A percentile compares a stretch with the other conserved stretches of the same genome.
Evolutionary conservation across 2,797 vertebrate species (phyloP).

Genomic region (Chloroceryle inda): DNA sequence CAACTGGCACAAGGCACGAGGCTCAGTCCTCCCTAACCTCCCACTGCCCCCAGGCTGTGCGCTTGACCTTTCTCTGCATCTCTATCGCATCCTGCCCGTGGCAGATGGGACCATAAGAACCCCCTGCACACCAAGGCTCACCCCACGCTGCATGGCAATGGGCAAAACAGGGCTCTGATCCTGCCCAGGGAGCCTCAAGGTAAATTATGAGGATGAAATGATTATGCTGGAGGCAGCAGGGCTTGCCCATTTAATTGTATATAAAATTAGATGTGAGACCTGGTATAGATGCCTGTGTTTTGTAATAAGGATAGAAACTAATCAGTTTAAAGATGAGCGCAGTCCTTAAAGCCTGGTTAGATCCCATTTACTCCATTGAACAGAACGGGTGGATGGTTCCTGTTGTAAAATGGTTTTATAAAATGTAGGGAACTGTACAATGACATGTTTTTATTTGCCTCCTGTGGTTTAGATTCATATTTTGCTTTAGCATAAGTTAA

Average conservation of each 20-base stretch:
- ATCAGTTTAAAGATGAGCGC: constrained; percentile 38
- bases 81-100: accelerated
- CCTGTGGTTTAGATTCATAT: constrained; percentile 74
- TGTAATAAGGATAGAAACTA: constrained; percentile 48
- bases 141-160: accelerated
- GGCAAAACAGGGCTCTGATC: background rate
- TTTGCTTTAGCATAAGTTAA: constrained; percentile 68
- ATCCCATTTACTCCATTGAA: constrained; percentile 58
- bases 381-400: constrained; percentile 45
- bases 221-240: constrained; percentile 6
- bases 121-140: background rate
- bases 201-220: background rate
- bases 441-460: constrained; percentile 66
- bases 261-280: constrained; percentile 35
- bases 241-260: constrained; percentile 20
- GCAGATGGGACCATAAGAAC: background rate
- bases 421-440: constrained; percentile 68
- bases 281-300: constrained; percentile 10
- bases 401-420: constrained; percentile 68
- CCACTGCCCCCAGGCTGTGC: accelerated
- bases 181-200: background rate
- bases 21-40: accelerated
- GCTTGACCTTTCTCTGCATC: no score
- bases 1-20: accelerated
- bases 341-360: constrained; percentile 58